Conservation (phyloP, 2,113 vertebrate genomes). For the Turnix velox region DNA sequence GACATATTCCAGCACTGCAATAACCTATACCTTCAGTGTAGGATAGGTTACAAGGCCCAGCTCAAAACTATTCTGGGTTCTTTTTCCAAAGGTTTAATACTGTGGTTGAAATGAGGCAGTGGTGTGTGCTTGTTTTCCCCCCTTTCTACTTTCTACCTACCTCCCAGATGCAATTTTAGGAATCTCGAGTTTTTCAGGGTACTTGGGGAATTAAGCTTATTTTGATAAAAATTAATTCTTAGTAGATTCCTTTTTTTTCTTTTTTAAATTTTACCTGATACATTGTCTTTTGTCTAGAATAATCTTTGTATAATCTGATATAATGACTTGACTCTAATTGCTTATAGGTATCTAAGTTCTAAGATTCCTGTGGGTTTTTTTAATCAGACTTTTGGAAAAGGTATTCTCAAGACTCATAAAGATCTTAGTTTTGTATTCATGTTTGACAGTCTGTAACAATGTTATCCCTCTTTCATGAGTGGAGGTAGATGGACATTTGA, state of each 20-base stretch:
- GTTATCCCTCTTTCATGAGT: neutral
- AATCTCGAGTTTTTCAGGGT: neutral
- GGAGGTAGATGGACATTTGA: neutral
- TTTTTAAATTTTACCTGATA: neutral
- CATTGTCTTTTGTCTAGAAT: neutral
- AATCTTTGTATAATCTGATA: neutral
- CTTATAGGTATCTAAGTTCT: neutral
- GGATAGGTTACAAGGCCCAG: neutral
- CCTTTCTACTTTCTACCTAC: neutral
- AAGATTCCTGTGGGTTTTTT: neutral
- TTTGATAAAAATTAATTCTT: neutral
- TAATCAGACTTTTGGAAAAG: neutral
- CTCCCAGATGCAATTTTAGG: accelerated
- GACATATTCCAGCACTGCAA: neutral
- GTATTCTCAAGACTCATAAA: neutral
- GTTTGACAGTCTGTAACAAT: neutral
- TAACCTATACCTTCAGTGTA: neutral
- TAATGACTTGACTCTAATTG: neutral
- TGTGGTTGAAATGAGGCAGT: neutral
- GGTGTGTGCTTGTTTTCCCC: neutral
- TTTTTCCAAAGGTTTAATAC: neutral
- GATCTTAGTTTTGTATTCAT: neutral
- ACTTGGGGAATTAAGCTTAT: neutral
- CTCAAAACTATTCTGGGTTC: neutral
- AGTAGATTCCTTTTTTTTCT: neutral